Evolutionary conservation across 2,113 vertebrate genomes (phyloP), one percentile per base, ranked within the genome.

Genomic region (Manacus vitellinus): DNA sequence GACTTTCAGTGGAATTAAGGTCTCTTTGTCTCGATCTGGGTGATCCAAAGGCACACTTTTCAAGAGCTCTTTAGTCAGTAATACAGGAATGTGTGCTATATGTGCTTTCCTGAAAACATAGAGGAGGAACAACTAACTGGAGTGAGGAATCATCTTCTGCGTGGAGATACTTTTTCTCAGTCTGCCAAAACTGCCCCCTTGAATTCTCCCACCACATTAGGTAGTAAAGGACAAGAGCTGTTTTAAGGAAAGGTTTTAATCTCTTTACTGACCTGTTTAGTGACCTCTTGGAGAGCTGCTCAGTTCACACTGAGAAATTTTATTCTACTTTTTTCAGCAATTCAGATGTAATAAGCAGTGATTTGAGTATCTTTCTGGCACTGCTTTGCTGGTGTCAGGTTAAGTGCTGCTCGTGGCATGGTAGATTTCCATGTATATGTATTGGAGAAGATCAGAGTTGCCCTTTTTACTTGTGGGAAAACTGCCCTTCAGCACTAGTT

Each of bases 341-440:
- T 35, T 88, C 55, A 49, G 41, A 8, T 41, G 7, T 46, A 55
- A 9, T 27, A 43, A 94, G 39, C 43, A 52, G 44, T 58, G 35
- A 52, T 62, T 73, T 0, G 0, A 1, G 24, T 67, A 23, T 78
- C 39, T 67, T 88, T 72, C 27, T 65, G 51, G 19, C 71, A 19
- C 10, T n/a, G 30, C 41, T 71, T 74, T 68, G 11, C 27, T 85
- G 7, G 35, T 21, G 22, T 41, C 13, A 88, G 39, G 43, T 35
- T 46, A 44, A 28, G 28, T 84, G 43, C 49, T 92, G 37, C 46
- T 76, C 21, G 8, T 63, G 41, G 14, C n/a, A 9, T 33, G 31
- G n/a, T 33, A 10, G 4, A 49, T 59, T 43, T 77, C 27, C 35
- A 0, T 87, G 3, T 27, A 4, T 31, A 0, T 87, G 3, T 27